These are phyloP conservation scores for Rattus norvegicus DNA, from an alignment of 2,113 vertebrate species.

Conservation along the genomic window GRCr8 NC_086032.1:23127501-23128000, in stretches of 20 bases:
- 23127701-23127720: too few species aligned
- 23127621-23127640: too few species aligned
- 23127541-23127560: not conserved
- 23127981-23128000: not conserved
- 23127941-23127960: not conserved
- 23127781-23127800: not conserved
- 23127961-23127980: not conserved
- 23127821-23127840: not conserved
- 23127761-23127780: not conserved
- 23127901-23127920: not conserved
- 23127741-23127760: not conserved
- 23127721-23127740: not conserved
- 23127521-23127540: not conserved
- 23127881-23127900: not conserved
- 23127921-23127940: not conserved
- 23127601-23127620: too few species aligned
- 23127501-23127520: not conserved
- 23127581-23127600: too few species aligned
- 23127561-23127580: not conserved
- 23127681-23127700: too few species aligned
- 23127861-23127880: not conserved
- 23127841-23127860: not conserved
- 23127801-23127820: not conserved
- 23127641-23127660: too few species aligned
- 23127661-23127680: too few species aligned